These are phyloP conservation scores for Ianthella basta DNA, from an alignment of 37 sponge, comb jelly and placozoan genomes.

Conservation along the genomic window DNA sequence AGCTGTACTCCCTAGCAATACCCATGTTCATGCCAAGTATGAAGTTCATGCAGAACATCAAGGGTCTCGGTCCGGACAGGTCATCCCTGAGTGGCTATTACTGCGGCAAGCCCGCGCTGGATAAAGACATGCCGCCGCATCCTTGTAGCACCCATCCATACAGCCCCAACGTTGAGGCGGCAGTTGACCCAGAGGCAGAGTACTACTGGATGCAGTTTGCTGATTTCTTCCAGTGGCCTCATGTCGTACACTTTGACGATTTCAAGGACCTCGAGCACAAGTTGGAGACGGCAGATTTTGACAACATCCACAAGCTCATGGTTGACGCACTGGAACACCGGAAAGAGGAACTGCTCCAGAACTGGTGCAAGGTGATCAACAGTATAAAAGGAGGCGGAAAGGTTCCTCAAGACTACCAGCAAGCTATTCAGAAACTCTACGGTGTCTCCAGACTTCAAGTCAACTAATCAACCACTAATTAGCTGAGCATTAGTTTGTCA, in stretches of 20 bases:
- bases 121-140: slow-evolving; percentile 31
- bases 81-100: neutral
- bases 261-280: slow-evolving; percentile 32
- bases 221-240: slow-evolving; percentile 51
- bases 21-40: slow-evolving; percentile 52
- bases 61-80: slow-evolving; percentile 20
- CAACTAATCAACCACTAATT: neutral
- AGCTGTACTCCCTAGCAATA: slow-evolving; percentile 40
- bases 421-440: slow-evolving; percentile 24
- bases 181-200: slow-evolving; percentile 38
- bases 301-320: slow-evolving; percentile 40
- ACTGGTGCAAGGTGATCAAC: slow-evolving; percentile 42
- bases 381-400: neutral
- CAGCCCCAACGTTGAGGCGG: slow-evolving; percentile 37
- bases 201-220: slow-evolving; percentile 59
- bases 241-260: slow-evolving; percentile 52
- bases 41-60: slow-evolving; percentile 1
- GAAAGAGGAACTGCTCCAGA: slow-evolving; percentile 16
- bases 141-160: slow-evolving; percentile 42
- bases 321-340: slow-evolving; percentile 8
- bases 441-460: slow-evolving; percentile 41
- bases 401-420: slow-evolving; percentile 38
- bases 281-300: slow-evolving; percentile 30
- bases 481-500: too few relatives aligned
- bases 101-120: slow-evolving; percentile 23